phyloP scores from a whole-genome alignment of 1,140 invertebrate species.

The Mizuhopecten yessoensis region DNA sequence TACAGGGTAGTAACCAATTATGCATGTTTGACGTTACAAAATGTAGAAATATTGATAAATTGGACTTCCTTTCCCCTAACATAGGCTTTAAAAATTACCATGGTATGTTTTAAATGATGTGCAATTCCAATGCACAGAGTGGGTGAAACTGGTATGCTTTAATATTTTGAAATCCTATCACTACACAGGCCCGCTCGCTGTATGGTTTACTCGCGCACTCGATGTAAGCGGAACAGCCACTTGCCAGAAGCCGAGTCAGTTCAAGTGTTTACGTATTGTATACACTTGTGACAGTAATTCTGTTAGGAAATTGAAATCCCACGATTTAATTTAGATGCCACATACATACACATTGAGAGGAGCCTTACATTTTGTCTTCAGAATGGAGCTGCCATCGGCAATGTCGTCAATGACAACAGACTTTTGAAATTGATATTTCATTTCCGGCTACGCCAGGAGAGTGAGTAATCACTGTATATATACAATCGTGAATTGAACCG shows the following conservation, averaged over 20 bases:
- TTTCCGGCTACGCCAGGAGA: background rate
- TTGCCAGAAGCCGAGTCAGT: background rate
- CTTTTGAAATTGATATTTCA: background rate
- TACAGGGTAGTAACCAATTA: too few species aligned
- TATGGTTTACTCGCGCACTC: background rate
- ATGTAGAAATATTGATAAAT: too few species aligned
- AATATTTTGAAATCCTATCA: background rate
- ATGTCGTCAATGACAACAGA: background rate
- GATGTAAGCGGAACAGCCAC: conserved; percentile 14
- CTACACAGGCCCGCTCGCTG: background rate
- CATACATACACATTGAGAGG: background rate
- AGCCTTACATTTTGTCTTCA: background rate
- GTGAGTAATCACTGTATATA: too few species aligned
- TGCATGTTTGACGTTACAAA: too few species aligned
- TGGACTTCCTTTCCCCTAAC: too few species aligned
- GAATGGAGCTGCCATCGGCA: background rate
- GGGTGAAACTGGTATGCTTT: background rate
- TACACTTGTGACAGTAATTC: conserved; percentile 38
- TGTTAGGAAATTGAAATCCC: conserved; percentile 38
- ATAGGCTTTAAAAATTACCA: too few species aligned
- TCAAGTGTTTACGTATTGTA: background rate
- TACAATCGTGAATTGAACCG: too few species aligned
- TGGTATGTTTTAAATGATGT: background rate
- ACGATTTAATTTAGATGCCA: background rate
- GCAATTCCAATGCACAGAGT: background rate